Conservation (phyloP, 2,888 invertebrate species). For the Acronicta aceris region DNA sequence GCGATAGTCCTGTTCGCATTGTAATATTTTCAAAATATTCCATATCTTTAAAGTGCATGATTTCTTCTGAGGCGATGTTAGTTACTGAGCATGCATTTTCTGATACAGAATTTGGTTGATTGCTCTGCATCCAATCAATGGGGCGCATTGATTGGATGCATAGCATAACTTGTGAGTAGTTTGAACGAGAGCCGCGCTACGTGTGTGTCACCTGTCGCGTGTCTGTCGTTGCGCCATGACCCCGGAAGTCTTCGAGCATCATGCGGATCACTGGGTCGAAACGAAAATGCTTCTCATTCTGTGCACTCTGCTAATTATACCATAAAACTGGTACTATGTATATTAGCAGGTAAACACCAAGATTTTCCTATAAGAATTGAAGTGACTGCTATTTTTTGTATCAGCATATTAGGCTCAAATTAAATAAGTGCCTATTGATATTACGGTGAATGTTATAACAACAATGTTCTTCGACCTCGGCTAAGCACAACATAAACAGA, state of each 20-base stretch:
- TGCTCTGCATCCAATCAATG: constrained; percentile 14
- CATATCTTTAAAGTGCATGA: background rate
- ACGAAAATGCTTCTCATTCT: constrained; percentile 37
- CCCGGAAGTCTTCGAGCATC: constrained; percentile 63
- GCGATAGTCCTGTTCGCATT: no score
- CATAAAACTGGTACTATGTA: constrained; percentile 2
- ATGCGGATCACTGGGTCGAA: constrained; percentile 59
- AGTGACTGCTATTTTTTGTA: background rate
- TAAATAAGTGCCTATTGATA: constrained; percentile 1
- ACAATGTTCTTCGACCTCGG: constrained; percentile 8
- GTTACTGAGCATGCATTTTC: background rate
- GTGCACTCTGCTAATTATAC: constrained; percentile 21
- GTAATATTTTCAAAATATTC: no score
- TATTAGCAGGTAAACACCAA: constrained; percentile 1
- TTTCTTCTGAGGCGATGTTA: no score
- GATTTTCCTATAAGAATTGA: background rate
- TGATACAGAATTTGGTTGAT: background rate
- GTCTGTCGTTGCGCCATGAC: constrained; percentile 63
- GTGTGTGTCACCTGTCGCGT: constrained; percentile 60
- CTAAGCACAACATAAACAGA: constrained; percentile 19
- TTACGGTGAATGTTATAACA: constrained; percentile 4
- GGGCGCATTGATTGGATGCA: constrained; percentile 16
- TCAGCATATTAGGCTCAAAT: background rate
- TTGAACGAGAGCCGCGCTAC: constrained; percentile 17
- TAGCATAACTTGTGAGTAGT: constrained; percentile 26